Evolutionary conservation across 2,113 vertebrate genomes (phyloP), one percentile per base, ranked within the genome.

Genomic region (Epinephelus cyanopodus): DNA sequence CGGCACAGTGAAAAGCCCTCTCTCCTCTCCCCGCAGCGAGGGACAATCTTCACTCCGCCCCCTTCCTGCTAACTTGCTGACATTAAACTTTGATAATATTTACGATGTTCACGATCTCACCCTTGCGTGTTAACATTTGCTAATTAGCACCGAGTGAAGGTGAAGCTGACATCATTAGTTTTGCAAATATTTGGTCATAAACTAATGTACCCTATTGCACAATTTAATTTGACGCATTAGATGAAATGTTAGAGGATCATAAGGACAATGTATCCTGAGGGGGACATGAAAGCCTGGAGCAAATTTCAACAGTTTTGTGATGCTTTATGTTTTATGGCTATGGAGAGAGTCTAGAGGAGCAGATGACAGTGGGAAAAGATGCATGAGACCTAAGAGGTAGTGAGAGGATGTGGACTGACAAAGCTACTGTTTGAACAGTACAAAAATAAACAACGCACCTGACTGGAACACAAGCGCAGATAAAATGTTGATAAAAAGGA

Each of bases 361-460:
- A 6, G 52, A 56, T 17, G 68, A 69, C 12, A 9, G 27, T 7
- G 3, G 19, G 7, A 17, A 60, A 33, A 62, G 27, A 69, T 18
- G 17, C 7, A 21, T 25, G 39, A 52, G 50, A 33, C 15, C 21
- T 42, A 2, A 66, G 25, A 72, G 25, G 45, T 4, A 67, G n/a
- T 13, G 18, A 69, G 37, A 75, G 56, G 73, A 69, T 47, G 62
- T 21, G 45, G 54, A 82, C 57, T 64, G 53, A 81, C 37, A 53
- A 27, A 65, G 74, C 67, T 56, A 7, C 75, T 82, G 80, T 77
- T 83, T 88, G 70, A 62, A 23, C 27, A 82, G 81, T 76, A 65
- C 79, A 70, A 74, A 89, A 90, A 90, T 88, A 84, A 88, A 85
- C 75, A 82, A 85, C 81, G 74, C 52, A 78, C 57, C 74, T 64